Evolutionary conservation across 2,888 invertebrate genomes (phyloP).

Genomic region (Agrochola lychnidis): DNA sequence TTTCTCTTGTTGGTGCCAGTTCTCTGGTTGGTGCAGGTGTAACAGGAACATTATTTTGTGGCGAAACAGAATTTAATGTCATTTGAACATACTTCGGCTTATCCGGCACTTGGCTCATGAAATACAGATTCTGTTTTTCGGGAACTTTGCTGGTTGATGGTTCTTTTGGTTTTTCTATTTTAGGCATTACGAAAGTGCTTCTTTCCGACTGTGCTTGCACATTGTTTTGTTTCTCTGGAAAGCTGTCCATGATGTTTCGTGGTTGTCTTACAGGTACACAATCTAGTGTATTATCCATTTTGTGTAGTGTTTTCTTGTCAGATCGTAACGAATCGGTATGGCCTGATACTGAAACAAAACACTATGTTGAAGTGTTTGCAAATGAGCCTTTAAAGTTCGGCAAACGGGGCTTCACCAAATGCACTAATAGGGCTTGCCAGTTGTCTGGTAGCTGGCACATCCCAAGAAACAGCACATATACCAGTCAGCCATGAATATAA

Average conservation of each 20-base stretch:
- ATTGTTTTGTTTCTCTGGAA: conserved; percentile 63
- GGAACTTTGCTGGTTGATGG: conserved; percentile 43
- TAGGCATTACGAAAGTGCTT: conserved; percentile 44
- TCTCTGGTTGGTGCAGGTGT: conserved; percentile 30
- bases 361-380: not conserved
- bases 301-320: conserved; percentile 69
- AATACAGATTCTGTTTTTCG: conserved; percentile 58
- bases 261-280: conserved; percentile 84
- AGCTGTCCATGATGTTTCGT: conserved; percentile 68
- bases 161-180: conserved; percentile 46
- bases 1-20: conserved; percentile 64
- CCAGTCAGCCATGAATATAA: not conserved
- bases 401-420: not conserved
- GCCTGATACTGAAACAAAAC: conserved; percentile 45
- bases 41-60: conserved; percentile 63
- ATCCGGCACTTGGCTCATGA: conserved; percentile 62
- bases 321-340: conserved; percentile 49
- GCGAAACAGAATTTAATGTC: conserved; percentile 59
- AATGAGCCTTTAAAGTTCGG: not conserved
- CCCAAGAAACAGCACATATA: too few species aligned
- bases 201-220: conserved; percentile 34
- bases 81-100: conserved; percentile 65
- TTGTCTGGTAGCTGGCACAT: not conserved
- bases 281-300: conserved; percentile 81
- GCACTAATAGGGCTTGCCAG: not conserved